Conservation (phyloP, 2,113 vertebrate species). For the Pyrgilauda ruficollis region DNA sequence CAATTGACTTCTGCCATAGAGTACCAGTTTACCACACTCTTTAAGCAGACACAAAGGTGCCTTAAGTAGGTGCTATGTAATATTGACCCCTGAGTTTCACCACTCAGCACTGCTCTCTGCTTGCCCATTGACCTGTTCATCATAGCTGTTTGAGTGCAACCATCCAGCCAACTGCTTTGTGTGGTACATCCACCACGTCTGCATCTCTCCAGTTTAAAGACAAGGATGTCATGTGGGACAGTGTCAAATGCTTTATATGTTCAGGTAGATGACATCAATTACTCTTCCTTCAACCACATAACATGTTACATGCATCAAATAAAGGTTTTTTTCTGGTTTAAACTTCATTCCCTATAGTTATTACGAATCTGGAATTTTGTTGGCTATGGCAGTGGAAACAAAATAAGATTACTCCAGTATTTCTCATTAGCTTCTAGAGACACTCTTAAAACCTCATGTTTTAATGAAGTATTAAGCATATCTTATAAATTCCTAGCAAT, state of each 20-base stretch:
- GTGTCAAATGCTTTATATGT: not conserved
- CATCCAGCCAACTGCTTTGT: not conserved
- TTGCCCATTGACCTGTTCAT: fast-evolving
- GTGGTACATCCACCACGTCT: not conserved
- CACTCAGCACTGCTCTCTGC: fast-evolving
- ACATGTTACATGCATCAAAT: not conserved
- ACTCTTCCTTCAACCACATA: not conserved
- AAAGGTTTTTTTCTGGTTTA: not conserved
- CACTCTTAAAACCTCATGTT: fast-evolving
- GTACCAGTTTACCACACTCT: not conserved
- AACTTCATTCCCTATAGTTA: not conserved
- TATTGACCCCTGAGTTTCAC: not conserved
- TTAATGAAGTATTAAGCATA: not conserved
- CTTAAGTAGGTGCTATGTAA: not conserved
- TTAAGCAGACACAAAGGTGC: not conserved
- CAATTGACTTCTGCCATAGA: not conserved
- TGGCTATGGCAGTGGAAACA: not conserved
- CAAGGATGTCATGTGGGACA: not conserved
- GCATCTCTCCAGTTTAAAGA: not conserved
- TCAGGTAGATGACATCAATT: fast-evolving
- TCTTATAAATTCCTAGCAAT: not conserved
- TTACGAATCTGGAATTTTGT: not conserved
- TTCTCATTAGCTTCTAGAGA: not conserved
- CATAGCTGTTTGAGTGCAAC: not conserved
- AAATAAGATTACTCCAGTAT: not conserved